A percentile compares a stretch with the other conserved stretches of the same genome.
phyloP scores from a whole-genome alignment of 2,888 invertebrate genomes.

The Plutella xylostella region DNA sequence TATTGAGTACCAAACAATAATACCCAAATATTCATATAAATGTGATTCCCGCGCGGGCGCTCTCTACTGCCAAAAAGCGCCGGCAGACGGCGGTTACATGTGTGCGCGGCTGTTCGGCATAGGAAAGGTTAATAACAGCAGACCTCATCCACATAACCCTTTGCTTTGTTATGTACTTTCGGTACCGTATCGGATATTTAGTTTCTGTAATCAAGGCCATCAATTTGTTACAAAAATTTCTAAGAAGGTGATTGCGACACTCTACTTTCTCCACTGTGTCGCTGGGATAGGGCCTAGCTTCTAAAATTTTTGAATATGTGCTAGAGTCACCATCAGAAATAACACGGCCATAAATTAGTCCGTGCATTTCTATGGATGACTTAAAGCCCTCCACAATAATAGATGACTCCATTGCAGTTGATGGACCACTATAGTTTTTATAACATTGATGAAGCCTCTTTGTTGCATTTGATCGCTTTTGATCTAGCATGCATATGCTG shows the following conservation, averaged over 20 bases:
- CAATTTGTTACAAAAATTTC: slow-evolving; percentile 17
- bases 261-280: slow-evolving; percentile 19
- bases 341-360: slow-evolving; percentile 23
- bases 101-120: too few relatives aligned
- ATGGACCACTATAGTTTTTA: slow-evolving; percentile 13
- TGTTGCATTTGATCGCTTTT: not conserved
- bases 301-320: slow-evolving; percentile 25
- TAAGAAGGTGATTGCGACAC: slow-evolving; percentile 18
- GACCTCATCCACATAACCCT: slow-evolving; percentile 16
- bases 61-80: too few relatives aligned
- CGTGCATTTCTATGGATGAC: slow-evolving; percentile 23
- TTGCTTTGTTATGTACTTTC: slow-evolving; percentile 11
- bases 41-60: too few relatives aligned
- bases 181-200: slow-evolving; percentile 9
- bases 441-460: slow-evolving; percentile 14
- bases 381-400: slow-evolving; percentile 25
- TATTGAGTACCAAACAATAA: too few relatives aligned
- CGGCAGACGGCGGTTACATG: too few relatives aligned
- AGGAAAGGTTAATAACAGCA: too few relatives aligned
- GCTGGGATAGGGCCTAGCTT: slow-evolving; percentile 13
- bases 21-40: too few relatives aligned
- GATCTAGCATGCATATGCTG: slow-evolving; percentile 8
- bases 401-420: slow-evolving; percentile 13
- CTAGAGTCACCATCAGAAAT: slow-evolving; percentile 36
- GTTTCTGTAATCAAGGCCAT: slow-evolving; percentile 10